Percentiles rank a stretch among this genome's conserved stretches.
These are phyloP conservation scores for Pelecanoides urinatrix DNA, from an alignment of 2,113 vertebrate genomes.

Conservation along the genomic window DNA sequence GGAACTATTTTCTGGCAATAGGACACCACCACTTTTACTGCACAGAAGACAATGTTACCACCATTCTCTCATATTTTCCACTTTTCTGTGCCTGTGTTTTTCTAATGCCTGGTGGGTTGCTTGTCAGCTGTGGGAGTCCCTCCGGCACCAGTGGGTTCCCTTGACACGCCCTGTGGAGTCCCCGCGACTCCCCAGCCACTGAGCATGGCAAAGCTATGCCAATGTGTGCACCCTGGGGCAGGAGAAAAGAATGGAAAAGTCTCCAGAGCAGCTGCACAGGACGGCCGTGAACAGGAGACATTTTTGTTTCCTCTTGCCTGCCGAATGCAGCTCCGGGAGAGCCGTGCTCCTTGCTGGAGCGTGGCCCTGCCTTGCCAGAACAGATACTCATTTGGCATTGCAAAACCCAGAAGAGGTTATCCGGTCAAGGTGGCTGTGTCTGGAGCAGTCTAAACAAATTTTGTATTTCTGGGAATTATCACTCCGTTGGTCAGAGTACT, in stretches of 20 bases:
- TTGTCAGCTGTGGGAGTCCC: neutral
- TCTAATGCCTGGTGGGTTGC: neutral
- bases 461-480: slow-evolving; percentile 72
- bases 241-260: slow-evolving; percentile 5
- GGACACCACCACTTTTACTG: neutral
- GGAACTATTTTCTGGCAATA: neutral
- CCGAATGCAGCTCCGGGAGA: neutral
- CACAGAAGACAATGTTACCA: neutral
- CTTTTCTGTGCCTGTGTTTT: neutral
- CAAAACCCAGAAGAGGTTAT: slow-evolving; percentile 39
- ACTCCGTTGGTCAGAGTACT: slow-evolving; percentile 55
- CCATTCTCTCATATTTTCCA: neutral
- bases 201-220: neutral
- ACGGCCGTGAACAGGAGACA: neutral
- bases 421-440: slow-evolving; percentile 52
- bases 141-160: neutral
- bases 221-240: neutral
- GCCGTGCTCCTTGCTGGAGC: neutral
- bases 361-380: neutral
- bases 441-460: slow-evolving; percentile 45
- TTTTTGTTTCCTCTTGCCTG: slow-evolving; percentile 43
- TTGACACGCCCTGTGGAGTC: neutral
- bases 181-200: neutral
- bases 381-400: neutral
- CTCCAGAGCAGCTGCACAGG: neutral